Conservation (phyloP, 2,113 vertebrate species). For the Chloebia gouldiae region DNA sequence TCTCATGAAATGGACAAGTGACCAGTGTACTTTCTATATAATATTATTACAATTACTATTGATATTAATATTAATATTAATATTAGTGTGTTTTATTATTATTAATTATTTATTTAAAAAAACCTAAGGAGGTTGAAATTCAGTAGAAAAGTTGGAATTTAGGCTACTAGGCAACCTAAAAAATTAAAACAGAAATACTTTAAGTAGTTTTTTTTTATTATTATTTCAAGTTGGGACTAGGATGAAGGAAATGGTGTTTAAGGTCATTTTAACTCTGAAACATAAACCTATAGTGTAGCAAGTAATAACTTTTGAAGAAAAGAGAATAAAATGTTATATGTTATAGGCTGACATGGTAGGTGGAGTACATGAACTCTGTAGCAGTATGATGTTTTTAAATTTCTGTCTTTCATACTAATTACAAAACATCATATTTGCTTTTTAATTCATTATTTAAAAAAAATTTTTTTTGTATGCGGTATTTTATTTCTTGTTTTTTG, state of each 20-base stretch:
- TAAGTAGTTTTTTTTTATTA: neutral
- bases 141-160: neutral
- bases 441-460: neutral
- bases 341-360: neutral
- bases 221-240: neutral
- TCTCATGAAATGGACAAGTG: no score
- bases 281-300: neutral
- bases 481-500: neutral
- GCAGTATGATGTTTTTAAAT: neutral
- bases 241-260: neutral
- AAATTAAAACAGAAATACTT: neutral
- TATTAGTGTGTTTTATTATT: no score
- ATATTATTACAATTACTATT: no score
- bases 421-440: neutral
- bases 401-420: neutral
- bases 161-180: neutral
- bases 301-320: neutral
- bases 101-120: no score
- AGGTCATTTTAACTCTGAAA: neutral
- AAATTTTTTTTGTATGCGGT: neutral
- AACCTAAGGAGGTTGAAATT: neutral
- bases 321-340: neutral
- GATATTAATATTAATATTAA: no score
- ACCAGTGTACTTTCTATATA: neutral
- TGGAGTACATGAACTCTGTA: neutral